A percentile compares a stretch with the other conserved stretches of the same genome.
phyloP scores from a whole-genome alignment of 2,113 vertebrate genomes.

The Epinephelus cyanopodus region DNA sequence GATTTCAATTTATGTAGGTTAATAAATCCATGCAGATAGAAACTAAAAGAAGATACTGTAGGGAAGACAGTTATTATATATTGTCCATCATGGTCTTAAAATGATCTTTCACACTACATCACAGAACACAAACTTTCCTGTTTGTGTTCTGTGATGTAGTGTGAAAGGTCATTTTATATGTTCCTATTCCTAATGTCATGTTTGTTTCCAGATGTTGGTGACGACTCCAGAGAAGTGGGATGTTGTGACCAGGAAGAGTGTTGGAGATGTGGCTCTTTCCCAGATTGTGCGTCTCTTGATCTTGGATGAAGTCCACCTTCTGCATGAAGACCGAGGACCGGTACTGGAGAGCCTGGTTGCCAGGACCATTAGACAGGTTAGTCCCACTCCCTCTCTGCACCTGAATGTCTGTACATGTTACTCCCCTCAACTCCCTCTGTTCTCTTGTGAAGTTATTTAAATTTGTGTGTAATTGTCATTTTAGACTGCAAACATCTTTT shows the following conservation, averaged over 20 bases:
- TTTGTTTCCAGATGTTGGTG: conserved; percentile 91
- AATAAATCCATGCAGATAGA: too few relatives aligned
- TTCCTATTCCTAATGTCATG: neutral
- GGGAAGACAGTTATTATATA: too few relatives aligned
- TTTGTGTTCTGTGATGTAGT: too few relatives aligned
- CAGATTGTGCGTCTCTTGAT: conserved; percentile 96
- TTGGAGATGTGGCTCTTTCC: conserved; percentile 95
- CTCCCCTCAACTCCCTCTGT: neutral
- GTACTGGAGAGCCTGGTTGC: conserved; percentile 99
- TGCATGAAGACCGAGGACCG: conserved; percentile 97
- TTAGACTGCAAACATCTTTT: neutral
- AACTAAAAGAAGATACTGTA: too few relatives aligned
- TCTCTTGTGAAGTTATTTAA: neutral
- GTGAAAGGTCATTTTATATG: too few relatives aligned
- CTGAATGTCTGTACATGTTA: neutral
- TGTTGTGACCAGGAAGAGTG: conserved; percentile 98
- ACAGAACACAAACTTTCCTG: too few relatives aligned
- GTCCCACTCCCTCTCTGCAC: conserved; percentile 1
- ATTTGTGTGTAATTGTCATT: neutral
- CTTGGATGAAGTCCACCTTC: conserved; percentile 96
- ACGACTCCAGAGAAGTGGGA: conserved; percentile 99
- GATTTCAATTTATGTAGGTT: too few relatives aligned
- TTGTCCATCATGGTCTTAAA: too few relatives aligned
- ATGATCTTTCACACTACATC: too few relatives aligned
- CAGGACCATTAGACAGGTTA: conserved; percentile 95